Evolutionary conservation across 2,113 vertebrate genomes (phyloP).

Genomic region (Deroptyus accipitrinus): DNA sequence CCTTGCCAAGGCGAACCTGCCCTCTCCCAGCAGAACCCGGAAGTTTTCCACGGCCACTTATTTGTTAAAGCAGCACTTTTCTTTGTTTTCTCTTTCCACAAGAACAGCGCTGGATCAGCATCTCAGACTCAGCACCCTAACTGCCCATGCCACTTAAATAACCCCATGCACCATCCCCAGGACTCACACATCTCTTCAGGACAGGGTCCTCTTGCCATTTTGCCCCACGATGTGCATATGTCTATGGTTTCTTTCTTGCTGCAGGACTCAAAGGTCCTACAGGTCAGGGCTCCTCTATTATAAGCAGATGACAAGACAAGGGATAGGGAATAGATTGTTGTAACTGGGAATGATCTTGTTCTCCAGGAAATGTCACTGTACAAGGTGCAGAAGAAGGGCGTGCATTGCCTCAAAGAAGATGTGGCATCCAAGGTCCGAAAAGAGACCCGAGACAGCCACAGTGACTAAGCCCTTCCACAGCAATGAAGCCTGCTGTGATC

Average conservation of each 20-base stretch:
- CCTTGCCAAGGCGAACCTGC: not conserved
- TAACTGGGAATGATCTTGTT: not conserved
- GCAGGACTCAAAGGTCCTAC: not conserved
- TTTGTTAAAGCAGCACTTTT: not conserved
- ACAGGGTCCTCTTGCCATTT: not conserved
- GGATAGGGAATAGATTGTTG: not conserved
- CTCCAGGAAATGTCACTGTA: not conserved
- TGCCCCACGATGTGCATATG: not conserved
- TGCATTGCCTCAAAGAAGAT: not conserved
- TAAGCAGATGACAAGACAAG: not conserved
- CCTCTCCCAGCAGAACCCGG: not conserved
- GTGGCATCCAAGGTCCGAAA: not conserved
- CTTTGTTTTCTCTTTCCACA: not conserved
- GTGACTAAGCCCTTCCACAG: not conserved
- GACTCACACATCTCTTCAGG: not conserved
- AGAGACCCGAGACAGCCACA: not conserved
- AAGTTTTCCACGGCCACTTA: not conserved
- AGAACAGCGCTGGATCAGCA: not conserved
- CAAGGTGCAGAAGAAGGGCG: not conserved
- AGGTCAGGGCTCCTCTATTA: not conserved
- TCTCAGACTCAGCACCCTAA: not conserved
- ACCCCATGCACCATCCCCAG: not conserved
- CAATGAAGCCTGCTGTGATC: not conserved
- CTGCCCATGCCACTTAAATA: not conserved
- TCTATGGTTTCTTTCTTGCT: not conserved